Conservation (phyloP, 1,140 invertebrate species). For the Drosophila rhopaloa region DNA sequence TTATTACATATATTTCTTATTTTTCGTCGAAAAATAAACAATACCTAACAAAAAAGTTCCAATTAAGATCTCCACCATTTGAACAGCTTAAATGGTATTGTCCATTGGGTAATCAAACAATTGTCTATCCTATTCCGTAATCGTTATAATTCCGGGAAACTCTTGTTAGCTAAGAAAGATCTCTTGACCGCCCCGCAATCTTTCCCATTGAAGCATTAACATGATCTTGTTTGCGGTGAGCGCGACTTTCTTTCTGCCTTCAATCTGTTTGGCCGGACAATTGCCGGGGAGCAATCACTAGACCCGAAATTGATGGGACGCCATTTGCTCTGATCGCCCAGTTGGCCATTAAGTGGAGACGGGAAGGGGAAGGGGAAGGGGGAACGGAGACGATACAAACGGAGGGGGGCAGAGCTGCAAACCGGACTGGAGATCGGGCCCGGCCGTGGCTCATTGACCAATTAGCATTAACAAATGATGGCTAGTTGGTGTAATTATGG, state of each 20-base stretch:
- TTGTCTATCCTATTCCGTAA: slow-evolving; percentile 8
- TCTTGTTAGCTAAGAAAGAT: slow-evolving; percentile 6
- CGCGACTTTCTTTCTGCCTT: slow-evolving; percentile 13
- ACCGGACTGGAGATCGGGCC: slow-evolving; percentile 13
- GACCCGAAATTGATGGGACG: slow-evolving; percentile 38
- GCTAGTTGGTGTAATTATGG: slow-evolving; percentile 82
- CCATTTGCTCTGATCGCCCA: slow-evolving; percentile 44
- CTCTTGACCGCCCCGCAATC: background rate
- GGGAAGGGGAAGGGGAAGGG: too few relatives aligned
- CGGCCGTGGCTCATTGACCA: slow-evolving; percentile 68
- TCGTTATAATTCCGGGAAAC: slow-evolving; percentile 11
- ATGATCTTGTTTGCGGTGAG: slow-evolving; percentile 29
- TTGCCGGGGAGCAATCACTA: slow-evolving; percentile 33
- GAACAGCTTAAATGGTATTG: background rate
- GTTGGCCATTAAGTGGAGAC: slow-evolving; percentile 30
- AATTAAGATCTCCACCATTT: background rate
- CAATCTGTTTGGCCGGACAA: slow-evolving; percentile 4
- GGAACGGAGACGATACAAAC: background rate
- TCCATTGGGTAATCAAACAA: slow-evolving; percentile 5
- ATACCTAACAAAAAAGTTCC: background rate
- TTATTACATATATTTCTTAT: background rate
- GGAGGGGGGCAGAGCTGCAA: background rate
- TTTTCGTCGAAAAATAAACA: background rate
- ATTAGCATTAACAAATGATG: slow-evolving; percentile 83
- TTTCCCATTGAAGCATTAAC: slow-evolving; percentile 16